phyloP scores from a whole-genome alignment of 2,113 vertebrate genomes.

The Thunnus maccoyii region DNA sequence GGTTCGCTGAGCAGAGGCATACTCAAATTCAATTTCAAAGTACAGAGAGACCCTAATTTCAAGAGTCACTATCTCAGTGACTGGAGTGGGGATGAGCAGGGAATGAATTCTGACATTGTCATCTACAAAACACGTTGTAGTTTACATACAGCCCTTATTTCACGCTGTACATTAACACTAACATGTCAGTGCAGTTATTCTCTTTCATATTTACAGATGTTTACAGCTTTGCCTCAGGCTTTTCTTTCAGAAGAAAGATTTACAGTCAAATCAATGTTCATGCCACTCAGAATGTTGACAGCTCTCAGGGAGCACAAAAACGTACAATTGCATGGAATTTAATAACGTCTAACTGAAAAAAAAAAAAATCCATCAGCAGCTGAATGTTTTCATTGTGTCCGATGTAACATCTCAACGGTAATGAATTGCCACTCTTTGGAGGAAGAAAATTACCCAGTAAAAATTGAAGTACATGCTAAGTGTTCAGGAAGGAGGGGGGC shows the following conservation, averaged over 20 bases:
- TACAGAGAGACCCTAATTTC: slow-evolving; percentile 48
- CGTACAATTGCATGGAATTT: slow-evolving; percentile 12
- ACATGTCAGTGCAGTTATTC: slow-evolving; percentile 5
- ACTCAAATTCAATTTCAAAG: slow-evolving; percentile 69
- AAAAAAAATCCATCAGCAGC: slow-evolving; percentile 35
- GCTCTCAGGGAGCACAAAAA: slow-evolving; percentile 18
- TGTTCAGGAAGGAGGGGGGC: slow-evolving; percentile 8
- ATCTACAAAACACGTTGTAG: slow-evolving; percentile 4
- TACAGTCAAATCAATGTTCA: slow-evolving; percentile 29
- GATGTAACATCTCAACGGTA: slow-evolving; percentile 23
- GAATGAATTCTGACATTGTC: slow-evolving; percentile 43
- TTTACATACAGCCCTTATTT: not conserved
- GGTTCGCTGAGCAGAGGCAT: slow-evolving; percentile 37
- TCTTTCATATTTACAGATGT: slow-evolving; percentile 30
- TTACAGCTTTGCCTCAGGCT: not conserved
- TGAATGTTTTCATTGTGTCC: slow-evolving; percentile 23
- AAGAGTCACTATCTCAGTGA: slow-evolving; percentile 26
- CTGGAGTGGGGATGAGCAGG: slow-evolving; percentile 11
- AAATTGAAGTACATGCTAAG: slow-evolving; percentile 26
- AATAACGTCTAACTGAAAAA: slow-evolving; percentile 5
- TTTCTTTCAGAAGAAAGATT: slow-evolving; percentile 9
- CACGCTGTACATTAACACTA: not conserved
- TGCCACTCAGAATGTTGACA: slow-evolving; percentile 11
- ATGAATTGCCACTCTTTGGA: slow-evolving; percentile 23
- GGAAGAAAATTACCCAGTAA: slow-evolving; percentile 27